phyloP scores from a whole-genome alignment of 1,140 invertebrate genomes.

The Papilio machaon region DNA sequence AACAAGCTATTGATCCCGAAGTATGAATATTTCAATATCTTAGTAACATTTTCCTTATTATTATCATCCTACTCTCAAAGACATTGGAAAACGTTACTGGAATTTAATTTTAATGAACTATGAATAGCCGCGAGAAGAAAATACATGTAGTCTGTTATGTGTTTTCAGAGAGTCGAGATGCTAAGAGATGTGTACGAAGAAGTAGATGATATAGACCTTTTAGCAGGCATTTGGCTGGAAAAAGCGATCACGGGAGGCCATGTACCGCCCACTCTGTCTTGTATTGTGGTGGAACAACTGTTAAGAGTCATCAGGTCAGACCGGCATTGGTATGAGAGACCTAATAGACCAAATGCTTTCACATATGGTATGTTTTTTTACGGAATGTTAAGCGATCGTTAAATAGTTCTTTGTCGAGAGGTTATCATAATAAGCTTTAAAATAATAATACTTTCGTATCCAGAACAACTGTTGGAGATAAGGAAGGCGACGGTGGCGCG shows the following conservation, averaged over 20 bases:
- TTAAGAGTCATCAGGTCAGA: conserved; percentile 51
- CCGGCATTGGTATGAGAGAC: conserved; percentile 68
- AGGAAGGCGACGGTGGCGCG: conserved; percentile 91
- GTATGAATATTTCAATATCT: conserved; percentile 43
- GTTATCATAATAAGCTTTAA: too few relatives aligned
- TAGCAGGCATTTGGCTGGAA: conserved; percentile 62
- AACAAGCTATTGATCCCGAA: conserved; percentile 59
- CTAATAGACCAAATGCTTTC: conserved; percentile 61
- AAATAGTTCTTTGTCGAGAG: too few relatives aligned
- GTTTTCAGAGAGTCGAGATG: conserved; percentile 61
- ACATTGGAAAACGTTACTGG: too few relatives aligned
- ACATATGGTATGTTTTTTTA: conserved; percentile 48
- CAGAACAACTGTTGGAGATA: conserved; percentile 93
- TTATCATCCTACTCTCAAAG: too few relatives aligned
- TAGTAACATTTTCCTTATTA: too few relatives aligned
- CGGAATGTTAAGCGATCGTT: too few relatives aligned
- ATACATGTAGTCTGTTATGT: not conserved
- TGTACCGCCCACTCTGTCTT: conserved; percentile 56
- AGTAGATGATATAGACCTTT: conserved; percentile 65
- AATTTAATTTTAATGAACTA: too few relatives aligned
- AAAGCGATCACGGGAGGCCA: conserved; percentile 46
- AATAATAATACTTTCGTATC: conserved; percentile 42
- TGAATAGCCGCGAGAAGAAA: not conserved
- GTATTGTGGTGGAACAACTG: conserved; percentile 56
- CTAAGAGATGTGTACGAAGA: conserved; percentile 60